These are phyloP conservation scores for Drosophila subquinaria DNA, from an alignment of 2,888 invertebrate genomes.

Conservation along the genomic window DNA sequence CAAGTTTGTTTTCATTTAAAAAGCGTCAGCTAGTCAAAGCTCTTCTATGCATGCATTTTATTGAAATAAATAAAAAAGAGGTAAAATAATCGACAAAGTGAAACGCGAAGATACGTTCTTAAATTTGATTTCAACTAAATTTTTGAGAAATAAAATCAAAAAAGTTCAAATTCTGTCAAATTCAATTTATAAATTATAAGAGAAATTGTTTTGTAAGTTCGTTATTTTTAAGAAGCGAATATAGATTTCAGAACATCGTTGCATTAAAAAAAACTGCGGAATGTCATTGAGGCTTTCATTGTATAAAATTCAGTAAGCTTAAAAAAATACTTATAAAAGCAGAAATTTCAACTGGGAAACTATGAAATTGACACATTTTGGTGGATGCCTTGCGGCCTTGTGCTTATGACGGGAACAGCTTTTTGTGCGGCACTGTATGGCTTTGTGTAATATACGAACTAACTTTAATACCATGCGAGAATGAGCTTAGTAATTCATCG, in stretches of 20 bases:
- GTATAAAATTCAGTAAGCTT: neutral
- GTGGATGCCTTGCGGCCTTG: slow-evolving; percentile 42
- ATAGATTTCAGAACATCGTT: neutral
- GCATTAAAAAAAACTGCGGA: slow-evolving; percentile 1
- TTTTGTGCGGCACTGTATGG: slow-evolving; percentile 29
- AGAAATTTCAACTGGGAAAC: slow-evolving; percentile 27
- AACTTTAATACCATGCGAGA: slow-evolving; percentile 30
- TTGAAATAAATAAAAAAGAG: slow-evolving; percentile 1
- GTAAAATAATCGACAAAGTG: neutral
- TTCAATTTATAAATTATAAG: neutral
- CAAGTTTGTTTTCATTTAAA: slow-evolving; percentile 22
- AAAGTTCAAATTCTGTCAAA: neutral
- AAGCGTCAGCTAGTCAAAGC: slow-evolving; percentile 30
- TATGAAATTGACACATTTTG: slow-evolving; percentile 57
- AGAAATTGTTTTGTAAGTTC: neutral
- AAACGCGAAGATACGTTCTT: slow-evolving; percentile 6
- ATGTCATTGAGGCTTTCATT: slow-evolving; percentile 13
- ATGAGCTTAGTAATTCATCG: slow-evolving; percentile 34
- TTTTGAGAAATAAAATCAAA: neutral
- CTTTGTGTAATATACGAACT: slow-evolving; percentile 6
- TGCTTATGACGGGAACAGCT: slow-evolving; percentile 19
- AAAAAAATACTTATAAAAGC: slow-evolving; percentile 10
- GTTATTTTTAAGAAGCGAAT: neutral
- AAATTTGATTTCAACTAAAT: neutral
- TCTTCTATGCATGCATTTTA: slow-evolving; percentile 17